Evolutionary conservation across 2,797 vertebrate species (phyloP).

Genomic region (Rhinichthys osculus): DNA sequence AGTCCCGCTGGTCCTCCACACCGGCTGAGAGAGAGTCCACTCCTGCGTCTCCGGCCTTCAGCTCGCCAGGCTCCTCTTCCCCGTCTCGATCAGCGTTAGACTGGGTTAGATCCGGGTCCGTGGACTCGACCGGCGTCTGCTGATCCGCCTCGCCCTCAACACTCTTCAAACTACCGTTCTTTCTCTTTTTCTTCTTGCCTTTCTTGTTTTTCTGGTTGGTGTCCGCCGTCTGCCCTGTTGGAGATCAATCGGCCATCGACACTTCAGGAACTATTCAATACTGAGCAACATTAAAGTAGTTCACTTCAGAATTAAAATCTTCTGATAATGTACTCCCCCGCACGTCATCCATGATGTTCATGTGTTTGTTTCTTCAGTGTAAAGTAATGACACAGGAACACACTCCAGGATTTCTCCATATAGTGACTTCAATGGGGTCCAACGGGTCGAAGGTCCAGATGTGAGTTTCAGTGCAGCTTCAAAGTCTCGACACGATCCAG

Average conservation of each 20-base stretch:
- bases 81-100: neutral
- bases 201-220: slow-evolving; percentile 30
- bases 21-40: too few relatives aligned
- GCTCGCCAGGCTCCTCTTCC: neutral
- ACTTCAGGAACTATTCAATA: neutral
- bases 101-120: neutral
- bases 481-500: too few relatives aligned
- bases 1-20: neutral
- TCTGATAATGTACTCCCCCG: too few relatives aligned
- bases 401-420: too few relatives aligned
- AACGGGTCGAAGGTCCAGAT: too few relatives aligned
- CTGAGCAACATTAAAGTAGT: neutral
- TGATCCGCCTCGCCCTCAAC: neutral
- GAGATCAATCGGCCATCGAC: neutral
- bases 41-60: too few relatives aligned
- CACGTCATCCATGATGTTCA: too few relatives aligned
- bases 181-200: slow-evolving; percentile 18
- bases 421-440: too few relatives aligned
- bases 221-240: neutral
- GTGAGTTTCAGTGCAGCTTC: too few relatives aligned
- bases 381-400: too few relatives aligned
- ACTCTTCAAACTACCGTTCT: neutral
- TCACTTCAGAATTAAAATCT: too few relatives aligned
- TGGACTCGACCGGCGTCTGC: neutral
- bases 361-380: too few relatives aligned